Evolutionary conservation across 2,888 invertebrate species (phyloP).

Genomic region (Cheilosia grossa): DNA sequence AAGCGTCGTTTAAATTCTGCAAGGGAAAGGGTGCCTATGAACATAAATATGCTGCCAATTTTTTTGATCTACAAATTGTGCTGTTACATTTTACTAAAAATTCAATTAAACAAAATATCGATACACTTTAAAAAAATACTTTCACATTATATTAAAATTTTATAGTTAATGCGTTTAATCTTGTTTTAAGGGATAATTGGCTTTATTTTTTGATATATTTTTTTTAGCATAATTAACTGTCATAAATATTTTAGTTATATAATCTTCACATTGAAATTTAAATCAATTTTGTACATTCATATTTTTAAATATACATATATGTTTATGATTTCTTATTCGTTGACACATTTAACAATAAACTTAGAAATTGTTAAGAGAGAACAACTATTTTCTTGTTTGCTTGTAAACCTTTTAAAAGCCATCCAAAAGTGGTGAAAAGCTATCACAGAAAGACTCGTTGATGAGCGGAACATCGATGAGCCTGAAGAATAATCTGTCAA

Average conservation of each 20-base stretch:
- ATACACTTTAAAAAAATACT: slow-evolving; percentile 17
- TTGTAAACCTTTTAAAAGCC: slow-evolving; percentile 59
- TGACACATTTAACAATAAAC: slow-evolving; percentile 29
- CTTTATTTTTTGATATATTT: slow-evolving; percentile 41
- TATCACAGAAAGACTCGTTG: slow-evolving; percentile 60
- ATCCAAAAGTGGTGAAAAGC: slow-evolving; percentile 59
- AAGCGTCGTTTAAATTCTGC: too few species aligned
- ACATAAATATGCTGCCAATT: not conserved
- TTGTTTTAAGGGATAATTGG: slow-evolving; percentile 37
- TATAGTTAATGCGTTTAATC: slow-evolving; percentile 20
- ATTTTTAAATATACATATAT: slow-evolving; percentile 1
- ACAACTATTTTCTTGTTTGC: slow-evolving; percentile 24
- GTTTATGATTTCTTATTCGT: slow-evolving; percentile 24
- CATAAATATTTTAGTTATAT: slow-evolving; percentile 47
- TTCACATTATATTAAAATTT: slow-evolving; percentile 26
- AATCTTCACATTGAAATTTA: slow-evolving; percentile 27
- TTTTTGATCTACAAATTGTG: not conserved
- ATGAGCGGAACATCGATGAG: slow-evolving; percentile 52
- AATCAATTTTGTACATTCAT: slow-evolving; percentile 54
- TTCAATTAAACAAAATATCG: slow-evolving; percentile 36
- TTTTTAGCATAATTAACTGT: slow-evolving; percentile 50
- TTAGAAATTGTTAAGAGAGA: slow-evolving; percentile 24
- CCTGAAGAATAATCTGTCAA: slow-evolving; percentile 76
- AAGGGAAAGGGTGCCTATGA: not conserved
- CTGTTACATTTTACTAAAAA: not conserved